These are phyloP conservation scores for Sialis lutaria DNA, from an alignment of 2,888 invertebrate genomes.

Conservation along the genomic window DNA sequence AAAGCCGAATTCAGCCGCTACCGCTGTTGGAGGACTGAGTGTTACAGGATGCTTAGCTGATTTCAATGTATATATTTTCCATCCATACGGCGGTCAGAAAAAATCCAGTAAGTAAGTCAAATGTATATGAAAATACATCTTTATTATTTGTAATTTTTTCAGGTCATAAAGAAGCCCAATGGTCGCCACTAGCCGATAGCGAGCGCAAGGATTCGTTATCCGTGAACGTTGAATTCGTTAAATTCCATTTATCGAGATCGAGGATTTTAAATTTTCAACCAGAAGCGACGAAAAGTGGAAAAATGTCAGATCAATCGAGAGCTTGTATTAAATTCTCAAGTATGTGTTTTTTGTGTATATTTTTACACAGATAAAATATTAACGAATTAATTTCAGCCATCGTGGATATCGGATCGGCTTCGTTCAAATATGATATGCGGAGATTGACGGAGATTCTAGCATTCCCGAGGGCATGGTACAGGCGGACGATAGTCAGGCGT, in stretches of 20 bases:
- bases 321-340: constrained; percentile 88
- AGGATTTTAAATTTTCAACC: constrained; percentile 70
- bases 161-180: constrained; percentile 55
- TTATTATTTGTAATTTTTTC: constrained; percentile 3
- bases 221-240: constrained; percentile 93
- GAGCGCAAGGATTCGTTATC: constrained; percentile 91
- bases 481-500: constrained; percentile 79
- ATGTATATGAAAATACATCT: neutral
- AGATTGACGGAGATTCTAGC: constrained; percentile 90
- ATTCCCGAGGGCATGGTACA: constrained; percentile 98
- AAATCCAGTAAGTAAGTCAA: constrained; percentile 38
- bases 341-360: constrained; percentile 24
- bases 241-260: constrained; percentile 83
- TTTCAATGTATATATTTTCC: constrained; percentile 96
- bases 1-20: constrained; percentile 33
- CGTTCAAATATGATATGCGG: constrained; percentile 98
- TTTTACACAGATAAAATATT: neutral
- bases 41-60: constrained; percentile 93
- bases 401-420: constrained; percentile 87
- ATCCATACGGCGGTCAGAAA: constrained; percentile 87
- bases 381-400: constrained; percentile 42
- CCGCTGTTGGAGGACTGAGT: constrained; percentile 71
- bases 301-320: constrained; percentile 33
- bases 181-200: constrained; percentile 72
- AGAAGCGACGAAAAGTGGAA: constrained; percentile 26